A percentile compares a stretch with the other conserved stretches of the same genome.
Conservation (phyloP, 2,113 vertebrate species). For the Hipposideros armiger region DNA sequence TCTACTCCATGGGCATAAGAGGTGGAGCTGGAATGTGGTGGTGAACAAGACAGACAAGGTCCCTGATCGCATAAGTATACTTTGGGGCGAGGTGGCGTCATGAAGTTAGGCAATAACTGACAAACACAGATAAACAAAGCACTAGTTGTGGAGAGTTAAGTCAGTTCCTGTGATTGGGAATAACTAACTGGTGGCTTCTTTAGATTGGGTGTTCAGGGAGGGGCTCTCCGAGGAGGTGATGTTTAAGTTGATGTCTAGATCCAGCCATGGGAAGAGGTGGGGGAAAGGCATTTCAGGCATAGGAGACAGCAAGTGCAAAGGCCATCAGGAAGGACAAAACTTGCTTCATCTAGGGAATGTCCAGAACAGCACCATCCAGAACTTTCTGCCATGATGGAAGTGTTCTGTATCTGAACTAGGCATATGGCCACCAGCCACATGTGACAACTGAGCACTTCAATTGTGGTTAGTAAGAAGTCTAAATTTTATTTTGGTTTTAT, state of each 20-base stretch:
- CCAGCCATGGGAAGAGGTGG: not conserved
- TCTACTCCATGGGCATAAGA: not conserved
- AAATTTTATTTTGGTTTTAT: not conserved
- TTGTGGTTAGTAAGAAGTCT: not conserved
- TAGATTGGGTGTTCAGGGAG: not conserved
- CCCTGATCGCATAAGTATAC: not conserved
- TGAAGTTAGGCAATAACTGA: not conserved
- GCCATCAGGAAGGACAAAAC: not conserved
- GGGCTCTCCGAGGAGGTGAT: not conserved
- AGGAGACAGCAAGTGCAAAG: not conserved
- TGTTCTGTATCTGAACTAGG: not conserved
- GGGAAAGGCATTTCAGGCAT: not conserved
- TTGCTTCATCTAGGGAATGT: not conserved
- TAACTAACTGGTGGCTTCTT: not conserved
- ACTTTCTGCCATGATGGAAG: not conserved
- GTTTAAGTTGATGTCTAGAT: conserved; percentile 21
- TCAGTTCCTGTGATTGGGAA: not conserved
- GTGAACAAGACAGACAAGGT: not conserved
- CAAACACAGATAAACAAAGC: not conserved
- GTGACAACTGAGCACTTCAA: not conserved
- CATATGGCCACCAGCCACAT: not conserved
- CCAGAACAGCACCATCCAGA: not conserved
- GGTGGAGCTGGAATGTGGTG: not conserved
- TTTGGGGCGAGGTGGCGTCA: not conserved
- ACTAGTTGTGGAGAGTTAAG: not conserved